Evolutionary conservation across 2,888 invertebrate species (phyloP).

Genomic region (Drosophila eohydei): DNA sequence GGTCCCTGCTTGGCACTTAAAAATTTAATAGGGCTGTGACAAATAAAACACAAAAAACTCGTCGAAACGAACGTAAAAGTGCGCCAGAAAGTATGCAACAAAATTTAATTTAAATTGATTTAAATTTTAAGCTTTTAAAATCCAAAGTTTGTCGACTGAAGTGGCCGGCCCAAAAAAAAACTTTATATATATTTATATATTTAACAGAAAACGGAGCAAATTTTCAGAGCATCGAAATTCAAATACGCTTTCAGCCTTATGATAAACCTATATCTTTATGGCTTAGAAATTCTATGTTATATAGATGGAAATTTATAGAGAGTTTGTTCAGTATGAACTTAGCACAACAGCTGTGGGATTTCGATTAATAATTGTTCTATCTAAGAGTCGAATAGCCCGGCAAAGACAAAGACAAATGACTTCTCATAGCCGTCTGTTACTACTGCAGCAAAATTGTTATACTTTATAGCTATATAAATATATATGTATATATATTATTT

Average conservation of each 20-base stretch:
- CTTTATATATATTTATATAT: background rate
- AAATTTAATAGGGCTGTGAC: conserved; percentile 75
- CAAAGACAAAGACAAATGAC: background rate
- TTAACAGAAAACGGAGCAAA: background rate
- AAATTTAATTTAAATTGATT: conserved; percentile 52
- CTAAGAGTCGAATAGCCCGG: background rate
- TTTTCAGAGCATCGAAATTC: background rate
- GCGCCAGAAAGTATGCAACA: conserved; percentile 46
- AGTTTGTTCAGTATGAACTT: too few species aligned
- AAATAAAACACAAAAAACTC: conserved; percentile 44
- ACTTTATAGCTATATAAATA: background rate
- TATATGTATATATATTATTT: background rate
- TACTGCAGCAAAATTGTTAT: background rate
- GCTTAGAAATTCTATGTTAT: too few species aligned
- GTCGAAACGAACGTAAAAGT: conserved; percentile 25
- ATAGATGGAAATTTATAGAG: too few species aligned
- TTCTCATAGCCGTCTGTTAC: too few species aligned
- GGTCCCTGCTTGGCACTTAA: conserved; percentile 75
- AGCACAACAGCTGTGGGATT: too few species aligned
- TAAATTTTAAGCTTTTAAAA: conserved; percentile 39
- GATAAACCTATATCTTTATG: background rate
- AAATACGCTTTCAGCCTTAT: background rate
- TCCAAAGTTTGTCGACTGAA: conserved; percentile 17
- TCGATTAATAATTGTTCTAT: background rate
- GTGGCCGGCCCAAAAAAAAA: conserved; percentile 1